Evolutionary conservation across 2,888 invertebrate species (phyloP), one percentile per base, ranked within the genome.

Genomic region (Eremobia ochroleuca): DNA sequence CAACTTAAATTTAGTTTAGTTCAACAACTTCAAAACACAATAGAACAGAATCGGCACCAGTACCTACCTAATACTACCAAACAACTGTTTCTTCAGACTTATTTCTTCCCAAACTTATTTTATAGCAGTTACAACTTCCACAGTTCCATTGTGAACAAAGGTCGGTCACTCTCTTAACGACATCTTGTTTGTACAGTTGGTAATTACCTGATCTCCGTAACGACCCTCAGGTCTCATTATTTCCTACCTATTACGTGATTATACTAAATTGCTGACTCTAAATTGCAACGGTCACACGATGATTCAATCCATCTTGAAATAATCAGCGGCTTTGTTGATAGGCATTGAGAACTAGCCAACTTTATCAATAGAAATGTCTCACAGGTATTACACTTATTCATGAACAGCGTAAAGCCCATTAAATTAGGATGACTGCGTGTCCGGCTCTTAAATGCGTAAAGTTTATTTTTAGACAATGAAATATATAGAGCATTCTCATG

Each of bases 301-400:
- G 79, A 88, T 75, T 85, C 79, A 75, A 80, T 69, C 70, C 72
- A 77, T 79, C 68, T 81, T 73, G 64, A 79, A 78, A 84, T 82
- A 88, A 82, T 76, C 61, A 75, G 61, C 2, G 13, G 37, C 62
- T 77, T 79, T 77, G 61, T 75, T 76, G 25, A 55, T 18, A 68
- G 0, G 6, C 21, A 71, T 85, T 83, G 82, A 85, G 49, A 81
- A 61, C 62, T 73, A 43, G 83, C 79, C 87, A 89, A 74, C 58
- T 55, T 64, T 83, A 76, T 78, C 73, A 76, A 80, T 81, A 86
- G 81, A 81, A 75, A 85, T 83, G 89, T 87, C 87, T 87, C 89
- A 88, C 87, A 87, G 90, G 89, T 88, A 91, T 40, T 82, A 68
- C 72, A 82, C 77, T 85, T 88, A 75, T 78, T 89, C 82, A 72